Percentiles rank a stretch among this genome's conserved stretches.
phyloP scores from a whole-genome alignment of 92 coral and sea anemone species.

The Desmophyllum pertusum region DNA sequence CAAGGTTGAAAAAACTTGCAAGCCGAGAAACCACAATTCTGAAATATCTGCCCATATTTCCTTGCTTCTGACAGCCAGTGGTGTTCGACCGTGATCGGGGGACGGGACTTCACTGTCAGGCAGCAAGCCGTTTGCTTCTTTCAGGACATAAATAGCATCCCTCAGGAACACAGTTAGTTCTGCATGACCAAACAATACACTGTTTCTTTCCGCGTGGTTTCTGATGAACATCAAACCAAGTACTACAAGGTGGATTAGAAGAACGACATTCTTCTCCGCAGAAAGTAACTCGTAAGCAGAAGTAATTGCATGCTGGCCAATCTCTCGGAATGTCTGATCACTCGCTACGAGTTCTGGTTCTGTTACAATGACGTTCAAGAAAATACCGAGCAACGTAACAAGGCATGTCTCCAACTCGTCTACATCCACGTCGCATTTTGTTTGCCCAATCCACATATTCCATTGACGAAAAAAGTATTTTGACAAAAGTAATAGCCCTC shows the following conservation, averaged over 20 bases:
- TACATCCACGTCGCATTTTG: slow-evolving; percentile 10
- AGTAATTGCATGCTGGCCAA: slow-evolving; percentile 39
- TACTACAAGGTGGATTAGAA: slow-evolving; percentile 68
- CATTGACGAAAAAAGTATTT: slow-evolving; percentile 70
- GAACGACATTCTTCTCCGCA: slow-evolving; percentile 20
- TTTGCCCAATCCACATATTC: slow-evolving; percentile 43
- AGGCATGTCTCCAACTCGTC: slow-evolving; percentile 60
- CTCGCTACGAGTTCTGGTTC: slow-evolving; percentile 64
- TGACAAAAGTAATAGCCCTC: slow-evolving; percentile 54
- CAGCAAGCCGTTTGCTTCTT: slow-evolving; percentile 40
- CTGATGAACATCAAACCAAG: slow-evolving; percentile 78
- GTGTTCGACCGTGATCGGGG: background rate
- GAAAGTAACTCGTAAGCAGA: slow-evolving; percentile 41
- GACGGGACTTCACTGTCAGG: background rate
- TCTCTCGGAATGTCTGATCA: slow-evolving; percentile 45
- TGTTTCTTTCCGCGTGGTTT: slow-evolving; percentile 19
- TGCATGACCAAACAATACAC: background rate
- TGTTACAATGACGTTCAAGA: slow-evolving; percentile 84
- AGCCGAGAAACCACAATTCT: slow-evolving; percentile 90
- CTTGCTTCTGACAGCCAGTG: slow-evolving; percentile 24
- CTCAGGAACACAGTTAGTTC: slow-evolving; percentile 33
- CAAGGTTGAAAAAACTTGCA: slow-evolving; percentile 67
- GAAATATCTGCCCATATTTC: slow-evolving; percentile 64
- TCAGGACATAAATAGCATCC: slow-evolving; percentile 57
- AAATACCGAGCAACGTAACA: slow-evolving; percentile 71